phyloP scores from a whole-genome alignment of 2,113 vertebrate species.

The Onychorhynchus coronatus region DNA sequence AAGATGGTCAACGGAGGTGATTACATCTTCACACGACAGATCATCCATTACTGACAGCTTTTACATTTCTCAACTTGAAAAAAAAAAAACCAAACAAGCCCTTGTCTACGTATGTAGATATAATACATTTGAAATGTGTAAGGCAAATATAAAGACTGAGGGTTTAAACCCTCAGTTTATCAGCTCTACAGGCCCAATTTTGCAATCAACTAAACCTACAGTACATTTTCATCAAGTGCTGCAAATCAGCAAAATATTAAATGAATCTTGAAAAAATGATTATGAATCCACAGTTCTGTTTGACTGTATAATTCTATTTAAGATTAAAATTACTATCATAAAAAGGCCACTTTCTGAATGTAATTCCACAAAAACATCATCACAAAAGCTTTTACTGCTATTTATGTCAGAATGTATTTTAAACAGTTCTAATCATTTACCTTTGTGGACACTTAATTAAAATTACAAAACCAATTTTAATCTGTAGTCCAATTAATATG shows the following conservation, averaged over 20 bases:
- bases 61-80: conserved; percentile 51
- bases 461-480: conserved; percentile 99
- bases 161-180: conserved; percentile 77
- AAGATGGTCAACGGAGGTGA: conserved; percentile 63
- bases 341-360: conserved; percentile 98
- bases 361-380: conserved; percentile 93
- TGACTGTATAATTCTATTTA: conserved; percentile 97
- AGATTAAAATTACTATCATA: conserved; percentile 99
- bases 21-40: conserved; percentile 68
- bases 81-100: neutral
- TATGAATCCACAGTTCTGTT: conserved; percentile 87
- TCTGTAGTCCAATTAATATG: conserved; percentile 99
- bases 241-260: conserved; percentile 89
- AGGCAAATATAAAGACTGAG: conserved; percentile 48
- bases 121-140: conserved; percentile 68
- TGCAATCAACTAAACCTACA: conserved; percentile 84
- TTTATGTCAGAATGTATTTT: conserved; percentile 99
- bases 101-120: conserved; percentile 36
- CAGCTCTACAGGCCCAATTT: conserved; percentile 77
- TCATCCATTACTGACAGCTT: conserved; percentile 65
- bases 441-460: conserved; percentile 99
- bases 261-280: conserved; percentile 89
- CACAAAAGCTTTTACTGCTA: conserved; percentile 93
- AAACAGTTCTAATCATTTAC: conserved; percentile 99
- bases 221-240: conserved; percentile 87